A percentile compares a stretch with the other conserved stretches of the same genome.
Conservation (phyloP, 1,140 invertebrate genomes). For the Ectropis grisescens region DNA sequence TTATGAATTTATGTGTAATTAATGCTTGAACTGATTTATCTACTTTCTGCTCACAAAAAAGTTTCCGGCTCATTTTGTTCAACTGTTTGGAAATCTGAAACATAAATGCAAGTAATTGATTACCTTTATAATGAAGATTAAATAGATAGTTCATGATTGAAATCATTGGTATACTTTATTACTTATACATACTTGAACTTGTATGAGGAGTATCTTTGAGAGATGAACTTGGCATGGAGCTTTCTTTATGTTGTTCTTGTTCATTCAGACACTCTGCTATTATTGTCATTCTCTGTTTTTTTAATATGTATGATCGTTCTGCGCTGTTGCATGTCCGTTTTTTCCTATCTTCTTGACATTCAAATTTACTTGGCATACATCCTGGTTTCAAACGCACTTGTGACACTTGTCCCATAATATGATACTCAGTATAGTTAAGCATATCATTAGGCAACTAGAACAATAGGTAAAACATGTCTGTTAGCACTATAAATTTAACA, state of each 20-base stretch:
- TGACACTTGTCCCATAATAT: neutral
- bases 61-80: neutral
- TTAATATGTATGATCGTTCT: neutral
- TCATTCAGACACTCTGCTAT: neutral
- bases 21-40: conserved; percentile 1
- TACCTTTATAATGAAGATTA: neutral
- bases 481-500: too few relatives aligned
- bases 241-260: neutral
- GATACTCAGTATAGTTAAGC: neutral
- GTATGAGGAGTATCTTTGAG: too few relatives aligned
- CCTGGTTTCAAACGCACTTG: too few relatives aligned
- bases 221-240: neutral
- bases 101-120: neutral
- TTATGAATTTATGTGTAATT: neutral
- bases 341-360: too few relatives aligned
- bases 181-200: conserved; percentile 10
- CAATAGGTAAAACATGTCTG: too few relatives aligned
- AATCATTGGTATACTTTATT: neutral
- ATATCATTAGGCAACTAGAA: neutral
- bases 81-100: neutral
- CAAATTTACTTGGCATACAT: too few relatives aligned
- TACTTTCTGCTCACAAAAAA: neutral
- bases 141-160: neutral
- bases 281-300: neutral
- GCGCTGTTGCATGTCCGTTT: neutral